A percentile compares a stretch with the other conserved stretches of the same genome.
Evolutionary conservation across 2,113 vertebrate species (phyloP).

Genomic region (Rafetus swinhoei): DNA sequence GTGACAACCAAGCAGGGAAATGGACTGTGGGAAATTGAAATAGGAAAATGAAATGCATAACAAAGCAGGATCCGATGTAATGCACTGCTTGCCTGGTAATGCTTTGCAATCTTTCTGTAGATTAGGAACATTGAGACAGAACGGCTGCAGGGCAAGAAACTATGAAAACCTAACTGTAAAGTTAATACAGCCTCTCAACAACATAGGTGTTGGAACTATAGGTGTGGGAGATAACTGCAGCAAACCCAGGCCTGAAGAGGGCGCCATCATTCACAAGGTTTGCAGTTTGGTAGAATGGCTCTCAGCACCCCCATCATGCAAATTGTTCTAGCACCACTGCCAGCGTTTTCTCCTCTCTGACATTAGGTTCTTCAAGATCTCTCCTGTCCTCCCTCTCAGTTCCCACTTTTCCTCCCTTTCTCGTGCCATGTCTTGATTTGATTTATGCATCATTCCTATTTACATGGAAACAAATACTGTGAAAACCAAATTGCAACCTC

Average conservation of each 20-base stretch:
- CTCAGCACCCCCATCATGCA: too few relatives aligned
- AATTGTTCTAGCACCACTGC: too few relatives aligned
- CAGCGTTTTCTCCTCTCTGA: neutral
- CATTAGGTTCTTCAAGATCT: neutral
- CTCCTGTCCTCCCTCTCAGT: neutral
- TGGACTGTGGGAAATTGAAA: fast-evolving
- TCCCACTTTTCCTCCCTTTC: neutral
- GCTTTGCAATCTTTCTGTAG: neutral
- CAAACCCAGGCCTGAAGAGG: too few relatives aligned
- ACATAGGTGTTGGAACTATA: too few relatives aligned
- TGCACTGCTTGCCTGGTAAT: neutral
- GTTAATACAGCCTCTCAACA: neutral
- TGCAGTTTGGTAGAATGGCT: too few relatives aligned
- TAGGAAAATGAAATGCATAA: neutral
- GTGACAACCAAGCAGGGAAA: fast-evolving
- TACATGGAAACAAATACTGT: neutral
- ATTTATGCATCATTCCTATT: neutral
- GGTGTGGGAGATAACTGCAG: too few relatives aligned
- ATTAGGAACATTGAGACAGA: neutral
- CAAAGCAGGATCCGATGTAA: neutral
- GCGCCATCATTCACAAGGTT: too few relatives aligned
- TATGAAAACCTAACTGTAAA: neutral
- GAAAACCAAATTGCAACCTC: neutral
- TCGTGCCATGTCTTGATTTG: neutral
- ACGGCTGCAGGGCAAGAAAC: neutral